phyloP scores from a whole-genome alignment of 2,797 vertebrate genomes.

The Numenius phaeopus region DNA sequence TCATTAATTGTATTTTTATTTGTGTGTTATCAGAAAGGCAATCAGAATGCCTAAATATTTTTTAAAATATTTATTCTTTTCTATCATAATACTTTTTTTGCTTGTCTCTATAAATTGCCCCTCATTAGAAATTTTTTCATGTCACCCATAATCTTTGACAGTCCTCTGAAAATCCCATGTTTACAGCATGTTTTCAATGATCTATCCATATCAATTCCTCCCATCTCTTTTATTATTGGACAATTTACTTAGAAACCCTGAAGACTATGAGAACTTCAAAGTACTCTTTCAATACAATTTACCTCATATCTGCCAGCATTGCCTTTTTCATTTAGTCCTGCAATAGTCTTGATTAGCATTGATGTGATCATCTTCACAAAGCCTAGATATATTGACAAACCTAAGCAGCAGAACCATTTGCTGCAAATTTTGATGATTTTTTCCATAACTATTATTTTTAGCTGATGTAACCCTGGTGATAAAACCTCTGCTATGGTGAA shows the following conservation, averaged over 20 bases:
- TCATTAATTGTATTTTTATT: neutral
- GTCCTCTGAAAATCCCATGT: neutral
- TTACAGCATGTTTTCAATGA: neutral
- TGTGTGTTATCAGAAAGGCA: neutral
- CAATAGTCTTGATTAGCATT: neutral
- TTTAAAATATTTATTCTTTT: neutral
- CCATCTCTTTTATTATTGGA: neutral
- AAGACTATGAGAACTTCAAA: neutral
- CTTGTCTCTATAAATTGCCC: neutral
- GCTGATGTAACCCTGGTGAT: neutral
- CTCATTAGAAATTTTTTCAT: neutral
- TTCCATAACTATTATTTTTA: neutral
- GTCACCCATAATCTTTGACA: neutral
- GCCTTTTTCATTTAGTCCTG: conserved; percentile 1
- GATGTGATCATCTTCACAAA: neutral
- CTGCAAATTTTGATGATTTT: neutral
- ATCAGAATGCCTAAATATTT: neutral
- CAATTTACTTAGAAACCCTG: neutral
- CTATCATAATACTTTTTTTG: neutral
- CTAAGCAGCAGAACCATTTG: neutral
- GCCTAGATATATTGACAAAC: neutral
- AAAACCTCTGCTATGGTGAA: neutral
- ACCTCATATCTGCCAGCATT: neutral
- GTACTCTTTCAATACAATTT: neutral
- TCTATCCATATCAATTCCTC: neutral